phyloP scores from a whole-genome alignment of 2,888 invertebrate species.

The Trachelus stipa region DNA sequence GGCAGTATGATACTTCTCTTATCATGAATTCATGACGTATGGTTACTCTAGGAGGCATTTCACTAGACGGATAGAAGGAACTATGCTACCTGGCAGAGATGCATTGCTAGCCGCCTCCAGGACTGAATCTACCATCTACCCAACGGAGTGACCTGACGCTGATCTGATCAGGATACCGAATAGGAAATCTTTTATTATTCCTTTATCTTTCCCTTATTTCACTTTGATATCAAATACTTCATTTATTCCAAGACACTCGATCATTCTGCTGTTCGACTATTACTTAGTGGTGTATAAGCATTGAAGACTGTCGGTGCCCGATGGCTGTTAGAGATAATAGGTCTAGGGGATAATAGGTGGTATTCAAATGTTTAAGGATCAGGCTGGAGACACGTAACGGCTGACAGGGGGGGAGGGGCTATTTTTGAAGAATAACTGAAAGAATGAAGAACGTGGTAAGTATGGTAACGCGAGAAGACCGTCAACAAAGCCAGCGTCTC shows the following conservation, averaged over 20 bases:
- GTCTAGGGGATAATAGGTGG: background rate
- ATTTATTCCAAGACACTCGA: background rate
- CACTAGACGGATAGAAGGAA: constrained; percentile 34
- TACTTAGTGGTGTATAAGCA: background rate
- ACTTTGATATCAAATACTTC: background rate
- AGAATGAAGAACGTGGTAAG: background rate
- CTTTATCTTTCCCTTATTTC: background rate
- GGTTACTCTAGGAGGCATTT: background rate
- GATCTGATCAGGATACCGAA: constrained; percentile 22
- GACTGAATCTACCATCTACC: constrained; percentile 28
- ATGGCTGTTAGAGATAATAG: background rate
- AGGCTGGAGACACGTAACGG: background rate
- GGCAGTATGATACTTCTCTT: constrained; percentile 20
- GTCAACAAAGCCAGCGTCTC: constrained; percentile 49
- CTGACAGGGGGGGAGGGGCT: background rate
- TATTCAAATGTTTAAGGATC: background rate
- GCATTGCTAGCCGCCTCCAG: constrained; percentile 34
- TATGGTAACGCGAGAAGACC: constrained; percentile 51
- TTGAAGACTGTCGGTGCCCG: background rate
- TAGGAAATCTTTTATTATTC: background rate
- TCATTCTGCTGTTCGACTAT: background rate
- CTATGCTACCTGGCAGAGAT: constrained; percentile 41
- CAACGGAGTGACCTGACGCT: constrained; percentile 23
- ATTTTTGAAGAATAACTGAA: background rate
- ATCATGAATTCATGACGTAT: constrained; percentile 24